These are phyloP conservation scores for Babyrousa celebensis DNA, from an alignment of 2,797 vertebrate species.

Conservation along the genomic window DNA sequence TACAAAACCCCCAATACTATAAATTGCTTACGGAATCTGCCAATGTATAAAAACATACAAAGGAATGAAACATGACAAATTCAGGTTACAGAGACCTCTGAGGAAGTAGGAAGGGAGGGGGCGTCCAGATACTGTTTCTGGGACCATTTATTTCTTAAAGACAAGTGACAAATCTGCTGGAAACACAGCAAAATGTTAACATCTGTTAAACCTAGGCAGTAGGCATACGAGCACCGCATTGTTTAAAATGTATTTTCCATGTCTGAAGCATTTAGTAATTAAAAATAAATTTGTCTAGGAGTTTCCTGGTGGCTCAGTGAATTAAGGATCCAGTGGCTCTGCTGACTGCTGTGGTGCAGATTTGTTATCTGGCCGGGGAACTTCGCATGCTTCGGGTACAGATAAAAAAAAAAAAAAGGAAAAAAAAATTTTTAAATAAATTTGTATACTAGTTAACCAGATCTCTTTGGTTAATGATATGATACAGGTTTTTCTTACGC, in stretches of 20 bases:
- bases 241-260: background rate
- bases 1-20: background rate
- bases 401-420: too few relatives aligned
- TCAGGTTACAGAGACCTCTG: background rate
- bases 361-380: too few relatives aligned
- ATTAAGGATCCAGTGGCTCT: too few relatives aligned
- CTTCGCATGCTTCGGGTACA: too few relatives aligned
- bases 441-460: slow-evolving; percentile 33
- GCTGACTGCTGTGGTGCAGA: too few relatives aligned
- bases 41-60: background rate
- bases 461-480: background rate
- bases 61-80: background rate
- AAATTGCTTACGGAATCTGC: background rate
- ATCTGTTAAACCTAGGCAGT: background rate
- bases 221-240: background rate
- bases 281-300: slow-evolving; percentile 30
- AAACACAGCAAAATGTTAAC: slow-evolving; percentile 11
- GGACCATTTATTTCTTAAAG: slow-evolving; percentile 14
- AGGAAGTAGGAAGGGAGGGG: background rate
- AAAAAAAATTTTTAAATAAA: background rate
- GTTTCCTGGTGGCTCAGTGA: too few relatives aligned
- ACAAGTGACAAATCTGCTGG: background rate
- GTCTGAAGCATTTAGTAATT: background rate
- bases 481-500: background rate
- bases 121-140: background rate